Evolutionary conservation across 1,140 invertebrate species (phyloP).

Genomic region (Drosophila bocqueti): DNA sequence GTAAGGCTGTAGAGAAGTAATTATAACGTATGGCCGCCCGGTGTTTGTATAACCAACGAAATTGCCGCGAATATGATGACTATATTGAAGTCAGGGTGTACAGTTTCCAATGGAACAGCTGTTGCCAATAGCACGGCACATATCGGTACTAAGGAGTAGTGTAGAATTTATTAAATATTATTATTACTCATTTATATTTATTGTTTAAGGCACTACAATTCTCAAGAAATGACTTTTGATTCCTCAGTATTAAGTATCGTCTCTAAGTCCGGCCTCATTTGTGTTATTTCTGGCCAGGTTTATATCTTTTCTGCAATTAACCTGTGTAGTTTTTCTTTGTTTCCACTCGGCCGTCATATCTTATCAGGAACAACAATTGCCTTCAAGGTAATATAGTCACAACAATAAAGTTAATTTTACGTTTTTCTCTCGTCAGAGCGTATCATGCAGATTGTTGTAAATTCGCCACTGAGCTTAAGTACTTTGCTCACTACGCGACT

Average conservation of each 20-base stretch:
- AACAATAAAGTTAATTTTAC: slow-evolving; percentile 15
- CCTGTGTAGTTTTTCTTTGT: not conserved
- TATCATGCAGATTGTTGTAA: slow-evolving; percentile 21
- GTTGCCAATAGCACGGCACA: not conserved
- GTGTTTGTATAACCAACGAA: slow-evolving; percentile 21
- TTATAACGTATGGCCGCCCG: slow-evolving; percentile 10
- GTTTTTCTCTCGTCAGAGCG: slow-evolving; percentile 9
- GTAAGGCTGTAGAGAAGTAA: slow-evolving; percentile 19
- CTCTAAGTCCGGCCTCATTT: not conserved
- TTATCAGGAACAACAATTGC: slow-evolving; percentile 18
- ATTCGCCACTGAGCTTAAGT: slow-evolving; percentile 5
- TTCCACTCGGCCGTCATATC: slow-evolving; percentile 2
- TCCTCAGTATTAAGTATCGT: not conserved
- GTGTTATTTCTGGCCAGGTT: not conserved
- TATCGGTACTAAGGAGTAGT: not conserved
- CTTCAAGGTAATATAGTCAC: slow-evolving; percentile 7
- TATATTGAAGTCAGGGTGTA: slow-evolving; percentile 15
- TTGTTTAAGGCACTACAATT: too few species aligned
- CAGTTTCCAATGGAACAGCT: slow-evolving; percentile 9
- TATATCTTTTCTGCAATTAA: slow-evolving; percentile 1
- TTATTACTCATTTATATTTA: not conserved
- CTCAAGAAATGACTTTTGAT: not conserved
- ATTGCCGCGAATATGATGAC: slow-evolving; percentile 18
- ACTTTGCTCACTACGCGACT: slow-evolving; percentile 23
- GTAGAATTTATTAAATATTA: not conserved